Conservation (phyloP, 2,797 vertebrate genomes). For the Dendrocincla fuliginosa region DNA sequence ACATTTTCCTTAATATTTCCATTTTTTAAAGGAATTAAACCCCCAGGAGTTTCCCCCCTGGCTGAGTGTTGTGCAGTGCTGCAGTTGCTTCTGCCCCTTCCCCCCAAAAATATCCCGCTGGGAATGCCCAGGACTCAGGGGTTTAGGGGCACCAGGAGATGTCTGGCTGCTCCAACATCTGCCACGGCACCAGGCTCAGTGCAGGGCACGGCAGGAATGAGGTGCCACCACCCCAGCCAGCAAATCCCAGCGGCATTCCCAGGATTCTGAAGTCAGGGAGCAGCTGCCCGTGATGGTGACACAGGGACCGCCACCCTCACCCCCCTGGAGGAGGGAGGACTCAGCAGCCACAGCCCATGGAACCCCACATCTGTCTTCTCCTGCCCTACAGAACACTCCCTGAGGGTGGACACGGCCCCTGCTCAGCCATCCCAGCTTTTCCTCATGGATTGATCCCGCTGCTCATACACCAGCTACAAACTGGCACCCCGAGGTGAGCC, state of each 20-base stretch:
- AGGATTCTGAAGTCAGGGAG: not conserved
- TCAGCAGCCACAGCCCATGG: not conserved
- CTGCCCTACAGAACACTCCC: rapidly evolving
- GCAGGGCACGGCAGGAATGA: rapidly evolving
- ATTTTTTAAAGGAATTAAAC: not conserved
- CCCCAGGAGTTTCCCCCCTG: not conserved
- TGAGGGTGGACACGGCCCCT: not conserved
- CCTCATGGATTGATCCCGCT: rapidly evolving
- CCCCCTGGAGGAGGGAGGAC: not conserved
- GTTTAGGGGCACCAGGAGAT: not conserved
- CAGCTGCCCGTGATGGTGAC: rapidly evolving
- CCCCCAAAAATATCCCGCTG: not conserved
- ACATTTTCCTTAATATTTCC: rapidly evolving
- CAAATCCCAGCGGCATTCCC: not conserved
- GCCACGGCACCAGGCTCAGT: rapidly evolving
- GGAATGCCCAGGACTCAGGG: rapidly evolving
- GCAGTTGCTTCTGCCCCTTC: not conserved
- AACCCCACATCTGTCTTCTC: rapidly evolving
- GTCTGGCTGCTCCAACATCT: rapidly evolving
- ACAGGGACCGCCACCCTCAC: not conserved
- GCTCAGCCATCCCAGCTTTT: rapidly evolving
- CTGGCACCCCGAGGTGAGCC: rapidly evolving
- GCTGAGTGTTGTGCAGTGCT: too few species aligned
- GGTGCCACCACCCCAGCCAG: not conserved
- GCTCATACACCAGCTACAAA: rapidly evolving